Evolutionary conservation across 30 jellyfish, hydroid and myxozoan genomes (phyloP).

Genomic region (Aurelia aurita complex sp. Pacific): DNA sequence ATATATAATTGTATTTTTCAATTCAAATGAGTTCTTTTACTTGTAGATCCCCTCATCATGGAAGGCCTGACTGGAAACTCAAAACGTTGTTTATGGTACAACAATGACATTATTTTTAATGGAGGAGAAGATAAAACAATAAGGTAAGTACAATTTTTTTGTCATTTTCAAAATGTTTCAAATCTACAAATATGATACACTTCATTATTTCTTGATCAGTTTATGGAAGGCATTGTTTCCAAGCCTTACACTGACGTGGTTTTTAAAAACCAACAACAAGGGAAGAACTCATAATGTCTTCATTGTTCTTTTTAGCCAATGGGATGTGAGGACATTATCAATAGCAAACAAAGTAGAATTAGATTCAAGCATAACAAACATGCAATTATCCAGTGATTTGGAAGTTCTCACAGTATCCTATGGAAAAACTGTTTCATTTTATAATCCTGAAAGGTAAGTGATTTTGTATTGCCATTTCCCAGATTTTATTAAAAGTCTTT

Average conservation of each 20-base stretch:
- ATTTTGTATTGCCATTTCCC: not conserved
- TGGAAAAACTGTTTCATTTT: constrained; percentile 87
- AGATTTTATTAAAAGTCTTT: too few species aligned
- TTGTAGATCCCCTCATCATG: constrained; percentile 77
- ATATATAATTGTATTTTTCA: too few species aligned
- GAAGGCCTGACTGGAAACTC: constrained; percentile 92
- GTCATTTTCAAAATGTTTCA: too few species aligned
- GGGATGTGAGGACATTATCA: constrained; percentile 78
- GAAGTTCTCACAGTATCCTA: constrained; percentile 72
- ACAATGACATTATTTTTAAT: constrained; percentile 47
- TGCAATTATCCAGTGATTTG: constrained; percentile 77
- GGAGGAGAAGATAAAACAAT: constrained; percentile 91
- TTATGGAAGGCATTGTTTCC: too few species aligned
- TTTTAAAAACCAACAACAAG: too few species aligned
- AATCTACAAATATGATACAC: too few species aligned
- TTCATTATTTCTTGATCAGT: too few species aligned
- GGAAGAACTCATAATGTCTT: too few species aligned
- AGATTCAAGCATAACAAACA: constrained; percentile 60
- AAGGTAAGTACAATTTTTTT: constrained; percentile 41
- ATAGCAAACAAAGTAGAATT: constrained; percentile 45
- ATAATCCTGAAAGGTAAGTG: constrained; percentile 72
- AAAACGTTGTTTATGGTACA: constrained; percentile 82
- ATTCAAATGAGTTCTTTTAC: too few species aligned
- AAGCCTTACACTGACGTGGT: too few species aligned
- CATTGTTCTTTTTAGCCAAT: constrained; percentile 55